These are phyloP conservation scores for Tenthredo mesomela DNA, from an alignment of 2,888 invertebrate genomes.

Conservation along the genomic window DNA sequence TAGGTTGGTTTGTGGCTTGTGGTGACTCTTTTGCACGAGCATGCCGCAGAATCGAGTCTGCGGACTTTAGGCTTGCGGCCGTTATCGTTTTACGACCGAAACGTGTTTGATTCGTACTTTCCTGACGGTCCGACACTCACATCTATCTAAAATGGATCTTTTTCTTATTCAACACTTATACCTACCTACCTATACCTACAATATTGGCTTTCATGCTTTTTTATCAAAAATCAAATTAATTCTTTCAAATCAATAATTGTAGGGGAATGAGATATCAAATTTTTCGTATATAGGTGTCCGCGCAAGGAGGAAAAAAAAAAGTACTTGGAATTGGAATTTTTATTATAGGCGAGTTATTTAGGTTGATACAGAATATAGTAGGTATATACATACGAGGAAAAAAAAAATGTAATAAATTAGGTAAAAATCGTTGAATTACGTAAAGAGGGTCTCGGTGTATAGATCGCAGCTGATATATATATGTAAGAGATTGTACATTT, in stretches of 20 bases:
- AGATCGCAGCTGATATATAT: background rate
- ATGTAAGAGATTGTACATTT: constrained; percentile 7
- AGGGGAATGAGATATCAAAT: too few relatives aligned
- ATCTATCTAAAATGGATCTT: background rate
- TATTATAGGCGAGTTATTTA: background rate
- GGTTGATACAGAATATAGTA: background rate
- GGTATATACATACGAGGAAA: background rate
- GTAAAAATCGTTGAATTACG: background rate
- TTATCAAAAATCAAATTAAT: too few relatives aligned
- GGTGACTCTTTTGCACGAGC: background rate
- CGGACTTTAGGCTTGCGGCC: constrained; percentile 35
- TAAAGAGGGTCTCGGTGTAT: background rate
- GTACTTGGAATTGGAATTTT: too few relatives aligned
- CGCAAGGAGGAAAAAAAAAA: too few relatives aligned
- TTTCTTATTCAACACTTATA: too few relatives aligned
- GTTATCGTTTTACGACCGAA: constrained; percentile 39
- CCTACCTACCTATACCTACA: too few relatives aligned
- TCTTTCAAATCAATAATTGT: too few relatives aligned
- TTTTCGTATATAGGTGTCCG: too few relatives aligned
- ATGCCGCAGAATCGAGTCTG: constrained; percentile 26
- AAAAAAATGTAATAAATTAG: background rate
- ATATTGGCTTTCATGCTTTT: too few relatives aligned
- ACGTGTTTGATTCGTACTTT: constrained; percentile 38
- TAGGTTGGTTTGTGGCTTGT: background rate
- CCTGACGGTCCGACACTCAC: background rate